These are phyloP conservation scores for Cheilosia urbana DNA, from an alignment of 2,888 invertebrate genomes.

Conservation along the genomic window DNA sequence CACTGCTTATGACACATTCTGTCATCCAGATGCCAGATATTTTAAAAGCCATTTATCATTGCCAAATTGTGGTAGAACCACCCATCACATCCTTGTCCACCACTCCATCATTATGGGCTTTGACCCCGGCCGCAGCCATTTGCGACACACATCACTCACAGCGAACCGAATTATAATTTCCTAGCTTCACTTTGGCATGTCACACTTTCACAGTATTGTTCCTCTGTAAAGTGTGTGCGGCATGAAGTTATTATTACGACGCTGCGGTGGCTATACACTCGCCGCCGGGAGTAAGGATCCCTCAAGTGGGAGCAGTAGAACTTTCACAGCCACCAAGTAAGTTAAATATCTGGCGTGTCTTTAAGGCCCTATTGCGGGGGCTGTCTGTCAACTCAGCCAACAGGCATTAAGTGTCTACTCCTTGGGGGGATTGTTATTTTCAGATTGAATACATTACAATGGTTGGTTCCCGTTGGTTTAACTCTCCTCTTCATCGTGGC, in stretches of 20 bases:
- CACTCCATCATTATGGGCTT: constrained; percentile 46
- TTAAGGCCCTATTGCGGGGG: constrained; percentile 44
- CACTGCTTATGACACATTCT: constrained; percentile 57
- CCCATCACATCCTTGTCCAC: constrained; percentile 62
- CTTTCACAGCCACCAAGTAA: constrained; percentile 44
- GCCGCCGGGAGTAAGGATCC: constrained; percentile 34
- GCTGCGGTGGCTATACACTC: constrained; percentile 34
- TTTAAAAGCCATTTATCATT: constrained; percentile 71
- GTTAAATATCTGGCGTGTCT: constrained; percentile 19
- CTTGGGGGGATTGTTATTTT: constrained; percentile 62
- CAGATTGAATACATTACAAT: constrained; percentile 56
- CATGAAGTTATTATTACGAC: constrained; percentile 68
- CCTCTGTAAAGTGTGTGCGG: constrained; percentile 19
- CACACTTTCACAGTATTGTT: constrained; percentile 32
- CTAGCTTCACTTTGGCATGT: constrained; percentile 56
- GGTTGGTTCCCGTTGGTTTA: neutral
- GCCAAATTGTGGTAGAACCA: constrained; percentile 65
- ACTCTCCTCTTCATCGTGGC: neutral
- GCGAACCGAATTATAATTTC: constrained; percentile 58
- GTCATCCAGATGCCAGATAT: constrained; percentile 63
- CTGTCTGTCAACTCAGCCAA: constrained; percentile 66
- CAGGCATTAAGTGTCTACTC: constrained; percentile 64
- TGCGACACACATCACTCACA: constrained; percentile 69
- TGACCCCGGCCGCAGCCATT: constrained; percentile 19
- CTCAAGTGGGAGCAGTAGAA: constrained; percentile 45